Evolutionary conservation across 2,113 vertebrate genomes (phyloP).

Genomic region (Rattus norvegicus): DNA sequence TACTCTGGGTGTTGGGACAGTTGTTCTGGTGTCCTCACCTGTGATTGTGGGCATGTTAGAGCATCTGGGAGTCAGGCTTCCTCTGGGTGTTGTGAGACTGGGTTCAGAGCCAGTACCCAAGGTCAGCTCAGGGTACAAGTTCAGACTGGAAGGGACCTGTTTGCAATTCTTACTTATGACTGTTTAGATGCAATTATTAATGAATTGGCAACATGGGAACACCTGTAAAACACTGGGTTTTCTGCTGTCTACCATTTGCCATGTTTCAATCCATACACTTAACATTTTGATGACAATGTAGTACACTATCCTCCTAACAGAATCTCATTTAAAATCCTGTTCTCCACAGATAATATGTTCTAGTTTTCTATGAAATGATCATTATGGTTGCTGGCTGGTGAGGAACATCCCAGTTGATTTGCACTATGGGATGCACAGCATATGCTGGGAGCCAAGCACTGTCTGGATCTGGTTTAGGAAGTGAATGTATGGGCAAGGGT

Average conservation of each 20-base stretch:
- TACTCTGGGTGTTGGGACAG: too few relatives aligned
- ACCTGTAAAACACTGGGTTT: neutral
- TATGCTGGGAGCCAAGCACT: neutral
- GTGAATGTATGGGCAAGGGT: neutral
- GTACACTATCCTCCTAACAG: constrained; percentile 55
- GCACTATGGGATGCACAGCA: accelerated
- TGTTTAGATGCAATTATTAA: constrained; percentile 29
- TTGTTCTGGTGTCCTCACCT: too few relatives aligned
- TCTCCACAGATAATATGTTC: constrained; percentile 31
- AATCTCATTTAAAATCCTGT: constrained; percentile 2
- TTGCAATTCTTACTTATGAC: neutral
- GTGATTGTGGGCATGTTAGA: too few relatives aligned
- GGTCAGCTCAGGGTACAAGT: too few relatives aligned
- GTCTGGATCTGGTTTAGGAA: neutral
- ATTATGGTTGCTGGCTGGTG: accelerated
- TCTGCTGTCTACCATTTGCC: constrained; percentile 37
- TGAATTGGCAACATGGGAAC: constrained; percentile 48
- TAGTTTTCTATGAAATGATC: neutral
- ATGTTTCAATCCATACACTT: neutral
- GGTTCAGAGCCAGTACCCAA: too few relatives aligned
- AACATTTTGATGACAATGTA: constrained; percentile 66
- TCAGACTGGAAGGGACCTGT: too few relatives aligned
- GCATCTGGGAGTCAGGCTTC: too few relatives aligned
- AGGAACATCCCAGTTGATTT: neutral
- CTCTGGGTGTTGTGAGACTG: too few relatives aligned